These are phyloP conservation scores for Petrocephalus microphthalmus DNA, from an alignment of 2,113 vertebrate species.

Conservation along the genomic window DNA sequence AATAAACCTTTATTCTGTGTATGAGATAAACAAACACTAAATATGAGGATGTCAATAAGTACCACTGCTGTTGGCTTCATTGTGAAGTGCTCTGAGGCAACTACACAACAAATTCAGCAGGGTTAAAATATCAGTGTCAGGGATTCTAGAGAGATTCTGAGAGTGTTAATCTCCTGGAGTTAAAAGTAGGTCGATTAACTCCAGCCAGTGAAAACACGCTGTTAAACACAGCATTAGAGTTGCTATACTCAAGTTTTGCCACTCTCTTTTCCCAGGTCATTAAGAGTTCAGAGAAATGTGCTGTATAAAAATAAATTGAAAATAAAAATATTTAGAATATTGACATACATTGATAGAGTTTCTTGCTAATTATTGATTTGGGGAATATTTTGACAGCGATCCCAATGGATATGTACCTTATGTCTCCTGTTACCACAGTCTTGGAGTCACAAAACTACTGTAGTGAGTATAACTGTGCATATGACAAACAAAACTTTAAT, in stretches of 20 bases:
- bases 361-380: background rate
- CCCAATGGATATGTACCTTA: background rate
- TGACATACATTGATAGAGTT: background rate
- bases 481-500: background rate
- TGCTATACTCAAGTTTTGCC: background rate
- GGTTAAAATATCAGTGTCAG: background rate
- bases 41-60: background rate
- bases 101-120: background rate
- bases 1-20: background rate
- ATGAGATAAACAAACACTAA: background rate
- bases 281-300: background rate
- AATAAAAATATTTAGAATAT: background rate
- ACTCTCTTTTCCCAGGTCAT: background rate
- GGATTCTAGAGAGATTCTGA: background rate
- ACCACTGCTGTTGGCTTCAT: background rate
- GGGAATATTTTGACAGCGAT: background rate
- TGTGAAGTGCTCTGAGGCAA: background rate
- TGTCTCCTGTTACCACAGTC: background rate
- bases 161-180: background rate
- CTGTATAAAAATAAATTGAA: background rate
- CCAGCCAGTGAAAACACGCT: background rate
- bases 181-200: background rate
- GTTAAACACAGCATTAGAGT: background rate
- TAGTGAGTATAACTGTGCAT: background rate
- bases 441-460: background rate